These are phyloP conservation scores for Calosoma granatense DNA, from an alignment of 1,140 invertebrate genomes.

Conservation along the genomic window DNA sequence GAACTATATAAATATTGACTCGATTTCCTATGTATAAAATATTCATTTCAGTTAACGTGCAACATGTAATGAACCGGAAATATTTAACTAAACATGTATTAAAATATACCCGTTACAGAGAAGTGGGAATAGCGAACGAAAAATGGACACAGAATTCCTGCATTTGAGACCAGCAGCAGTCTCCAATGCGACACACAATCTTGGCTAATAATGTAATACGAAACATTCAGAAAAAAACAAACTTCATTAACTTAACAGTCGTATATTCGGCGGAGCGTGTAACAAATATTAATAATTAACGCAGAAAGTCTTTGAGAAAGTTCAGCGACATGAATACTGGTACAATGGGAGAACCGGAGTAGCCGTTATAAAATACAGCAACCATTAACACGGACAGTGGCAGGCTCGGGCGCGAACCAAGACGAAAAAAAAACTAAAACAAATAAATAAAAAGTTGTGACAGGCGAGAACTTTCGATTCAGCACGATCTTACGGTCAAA, in stretches of 20 bases:
- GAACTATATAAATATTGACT: too few species aligned
- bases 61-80: too few species aligned
- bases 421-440: conserved; percentile 1
- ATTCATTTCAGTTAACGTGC: too few species aligned
- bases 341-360: not conserved
- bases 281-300: conserved; percentile 9
- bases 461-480: conserved; percentile 14
- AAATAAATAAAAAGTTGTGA: conserved; percentile 22
- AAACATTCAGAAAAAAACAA: not conserved
- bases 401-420: not conserved
- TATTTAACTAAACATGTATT: too few species aligned
- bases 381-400: not conserved
- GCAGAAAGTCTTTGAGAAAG: not conserved
- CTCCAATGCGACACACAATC: not conserved
- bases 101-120: too few species aligned
- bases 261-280: not conserved
- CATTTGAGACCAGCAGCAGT: too few species aligned
- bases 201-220: conserved; percentile 1
- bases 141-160: too few species aligned
- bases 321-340: not conserved
- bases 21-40: too few species aligned
- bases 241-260: conserved; percentile 6
- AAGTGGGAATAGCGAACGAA: too few species aligned
- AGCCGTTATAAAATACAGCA: not conserved
- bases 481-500: conserved; percentile 12